Conservation (phyloP, 2,888 invertebrate genomes). For the Ormyrus pomaceus region DNA sequence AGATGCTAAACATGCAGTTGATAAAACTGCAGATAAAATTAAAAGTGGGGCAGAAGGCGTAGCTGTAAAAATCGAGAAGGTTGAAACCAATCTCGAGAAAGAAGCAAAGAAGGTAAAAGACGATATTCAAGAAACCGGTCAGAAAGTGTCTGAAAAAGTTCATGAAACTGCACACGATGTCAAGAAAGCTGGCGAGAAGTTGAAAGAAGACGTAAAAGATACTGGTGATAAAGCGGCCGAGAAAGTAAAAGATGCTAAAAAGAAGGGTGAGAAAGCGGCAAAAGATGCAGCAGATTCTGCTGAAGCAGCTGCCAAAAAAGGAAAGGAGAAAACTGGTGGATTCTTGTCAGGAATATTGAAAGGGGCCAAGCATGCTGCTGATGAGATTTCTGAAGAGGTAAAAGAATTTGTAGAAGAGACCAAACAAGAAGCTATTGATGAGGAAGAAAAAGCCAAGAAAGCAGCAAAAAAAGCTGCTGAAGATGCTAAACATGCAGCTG, state of each 20-base stretch:
- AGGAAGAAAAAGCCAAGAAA: slow-evolving; percentile 40
- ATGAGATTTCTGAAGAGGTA: no score
- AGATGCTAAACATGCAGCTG: no score
- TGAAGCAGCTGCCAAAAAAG: no score
- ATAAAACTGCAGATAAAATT: slow-evolving; percentile 24
- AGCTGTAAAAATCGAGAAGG: no score
- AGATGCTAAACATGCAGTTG: slow-evolving; percentile 58
- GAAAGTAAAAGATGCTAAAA: slow-evolving; percentile 50
- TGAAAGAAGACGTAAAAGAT: slow-evolving; percentile 59
- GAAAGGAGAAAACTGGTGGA: no score
- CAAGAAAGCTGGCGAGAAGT: slow-evolving; percentile 65
- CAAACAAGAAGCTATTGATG: slow-evolving; percentile 53
- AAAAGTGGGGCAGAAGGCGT: no score
- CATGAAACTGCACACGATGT: slow-evolving; percentile 76
- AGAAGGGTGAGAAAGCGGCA: no score
- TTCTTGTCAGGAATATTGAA: no score
- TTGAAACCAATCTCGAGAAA: background rate
- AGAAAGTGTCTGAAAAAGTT: slow-evolving; percentile 59
- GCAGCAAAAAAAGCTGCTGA: slow-evolving; percentile 48
- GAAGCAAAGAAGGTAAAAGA: slow-evolving; percentile 63
- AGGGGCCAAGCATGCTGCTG: no score
- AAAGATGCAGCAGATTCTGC: no score
- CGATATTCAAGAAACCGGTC: slow-evolving; percentile 63
- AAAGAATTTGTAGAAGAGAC: slow-evolving; percentile 56
- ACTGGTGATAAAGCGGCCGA: slow-evolving; percentile 59